Evolutionary conservation across 30 jellyfish, hydroid and myxozoan genomes (phyloP).

Genomic region (Aurelia sp.): DNA sequence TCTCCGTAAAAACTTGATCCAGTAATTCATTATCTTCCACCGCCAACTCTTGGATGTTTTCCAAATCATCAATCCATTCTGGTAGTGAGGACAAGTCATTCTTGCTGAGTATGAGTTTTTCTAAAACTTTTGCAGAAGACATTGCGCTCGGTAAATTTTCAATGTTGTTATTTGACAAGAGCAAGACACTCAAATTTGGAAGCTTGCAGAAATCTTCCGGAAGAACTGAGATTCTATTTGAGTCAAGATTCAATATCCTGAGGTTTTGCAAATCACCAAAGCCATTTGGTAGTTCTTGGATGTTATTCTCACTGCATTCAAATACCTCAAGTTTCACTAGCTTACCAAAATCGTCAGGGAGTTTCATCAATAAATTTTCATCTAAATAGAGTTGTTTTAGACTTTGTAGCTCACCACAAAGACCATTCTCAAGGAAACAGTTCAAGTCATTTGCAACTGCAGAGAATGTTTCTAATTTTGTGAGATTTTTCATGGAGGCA

Average conservation of each 20-base stretch:
- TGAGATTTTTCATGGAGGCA: slow-evolving; percentile 20
- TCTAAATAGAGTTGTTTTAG: slow-evolving; percentile 70
- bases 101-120: slow-evolving; percentile 69
- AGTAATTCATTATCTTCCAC: slow-evolving; percentile 63
- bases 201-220: slow-evolving; percentile 72
- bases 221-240: slow-evolving; percentile 47
- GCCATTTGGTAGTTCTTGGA: slow-evolving; percentile 56
- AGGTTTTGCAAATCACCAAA: slow-evolving; percentile 58
- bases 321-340: slow-evolving; percentile 37
- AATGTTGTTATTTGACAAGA: slow-evolving; percentile 61
- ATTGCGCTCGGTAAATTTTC: slow-evolving; percentile 57
- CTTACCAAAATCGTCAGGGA: slow-evolving; percentile 45
- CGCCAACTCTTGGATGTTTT: slow-evolving; percentile 59
- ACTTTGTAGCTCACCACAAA: slow-evolving; percentile 4
- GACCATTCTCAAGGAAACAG: slow-evolving; percentile 23
- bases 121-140: slow-evolving; percentile 44
- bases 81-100: slow-evolving; percentile 70
- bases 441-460: slow-evolving; percentile 71
- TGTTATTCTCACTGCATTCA: slow-evolving; percentile 76
- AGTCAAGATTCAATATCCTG: slow-evolving; percentile 53
- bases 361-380: slow-evolving; percentile 55
- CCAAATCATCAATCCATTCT: slow-evolving; percentile 78
- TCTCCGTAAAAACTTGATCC: slow-evolving; percentile 57
- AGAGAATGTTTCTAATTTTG: slow-evolving; percentile 41
- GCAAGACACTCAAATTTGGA: slow-evolving; percentile 38